Conservation (phyloP, 2,113 vertebrate species). For the Tylochromis polylepis region DNA sequence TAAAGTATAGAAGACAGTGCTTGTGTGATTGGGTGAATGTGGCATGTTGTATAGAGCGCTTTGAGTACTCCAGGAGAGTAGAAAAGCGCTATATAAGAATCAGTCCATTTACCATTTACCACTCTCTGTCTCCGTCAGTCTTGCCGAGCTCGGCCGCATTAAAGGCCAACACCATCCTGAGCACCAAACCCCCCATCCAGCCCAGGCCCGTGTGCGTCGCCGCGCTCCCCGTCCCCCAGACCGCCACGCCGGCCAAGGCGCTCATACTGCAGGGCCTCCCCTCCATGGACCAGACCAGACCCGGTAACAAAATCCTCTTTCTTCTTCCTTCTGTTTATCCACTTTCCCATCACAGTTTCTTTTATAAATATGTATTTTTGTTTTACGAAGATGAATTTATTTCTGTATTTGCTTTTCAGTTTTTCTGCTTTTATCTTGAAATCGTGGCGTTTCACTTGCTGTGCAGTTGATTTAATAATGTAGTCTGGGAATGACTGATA, state of each 20-base stretch:
- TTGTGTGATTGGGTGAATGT: too few relatives aligned
- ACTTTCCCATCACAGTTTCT: not conserved
- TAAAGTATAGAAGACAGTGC: too few relatives aligned
- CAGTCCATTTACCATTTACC: too few relatives aligned
- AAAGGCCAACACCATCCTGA: conserved; percentile 68
- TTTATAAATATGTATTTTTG: accelerated
- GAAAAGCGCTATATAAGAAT: too few relatives aligned
- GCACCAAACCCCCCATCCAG: conserved; percentile 79
- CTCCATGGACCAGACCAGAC: conserved; percentile 59
- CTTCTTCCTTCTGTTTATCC: accelerated
- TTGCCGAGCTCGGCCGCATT: conserved; percentile 17
- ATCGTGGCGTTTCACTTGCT: not conserved
- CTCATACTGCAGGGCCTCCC: conserved; percentile 80
- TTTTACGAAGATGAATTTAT: accelerated
- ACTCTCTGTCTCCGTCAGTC: not conserved
- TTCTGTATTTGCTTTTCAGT: not conserved
- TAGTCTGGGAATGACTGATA: not conserved
- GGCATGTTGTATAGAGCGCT: too few relatives aligned
- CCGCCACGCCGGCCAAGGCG: conserved; percentile 61
- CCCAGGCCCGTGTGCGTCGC: conserved; percentile 77
- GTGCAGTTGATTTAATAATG: not conserved
- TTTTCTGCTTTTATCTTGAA: too few relatives aligned
- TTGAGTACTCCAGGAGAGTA: too few relatives aligned
- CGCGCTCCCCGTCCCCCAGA: conserved; percentile 58
- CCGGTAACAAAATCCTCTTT: conserved; percentile 48